These are phyloP conservation scores for Nycteola revayana DNA, from an alignment of 2,888 invertebrate species.

Conservation along the genomic window DNA sequence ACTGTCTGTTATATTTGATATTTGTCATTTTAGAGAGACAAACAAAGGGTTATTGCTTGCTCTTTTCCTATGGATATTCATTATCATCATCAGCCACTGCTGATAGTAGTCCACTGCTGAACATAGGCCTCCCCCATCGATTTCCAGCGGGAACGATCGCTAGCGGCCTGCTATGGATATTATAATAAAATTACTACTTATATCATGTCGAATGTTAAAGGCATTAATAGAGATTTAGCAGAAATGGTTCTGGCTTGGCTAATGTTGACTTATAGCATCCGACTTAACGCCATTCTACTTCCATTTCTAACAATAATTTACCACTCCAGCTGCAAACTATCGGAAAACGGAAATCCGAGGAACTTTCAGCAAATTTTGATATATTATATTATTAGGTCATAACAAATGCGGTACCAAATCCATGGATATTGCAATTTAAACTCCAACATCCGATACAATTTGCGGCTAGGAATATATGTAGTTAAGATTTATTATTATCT, in stretches of 20 bases:
- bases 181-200: too few species aligned
- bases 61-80: too few species aligned
- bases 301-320: slow-evolving; percentile 36
- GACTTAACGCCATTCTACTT: slow-evolving; percentile 18
- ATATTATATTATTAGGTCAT: slow-evolving; percentile 18
- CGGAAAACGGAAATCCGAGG: slow-evolving; percentile 33
- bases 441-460: slow-evolving; percentile 13
- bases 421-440: slow-evolving; percentile 8
- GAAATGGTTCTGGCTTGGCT: slow-evolving; percentile 3
- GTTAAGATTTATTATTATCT: too few species aligned
- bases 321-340: slow-evolving; percentile 34
- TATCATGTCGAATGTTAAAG: too few species aligned
- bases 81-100: too few species aligned
- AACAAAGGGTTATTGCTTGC: too few species aligned
- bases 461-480: slow-evolving; percentile 2
- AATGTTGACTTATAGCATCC: slow-evolving; percentile 18
- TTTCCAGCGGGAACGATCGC: too few species aligned
- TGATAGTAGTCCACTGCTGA: too few species aligned
- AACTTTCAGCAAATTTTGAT: slow-evolving; percentile 41
- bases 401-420: slow-evolving; percentile 15
- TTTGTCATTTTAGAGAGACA: too few species aligned
- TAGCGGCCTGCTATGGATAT: too few species aligned
- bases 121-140: too few species aligned
- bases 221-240: slow-evolving; percentile 1
- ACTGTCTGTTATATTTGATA: too few species aligned